These are phyloP conservation scores for Neodiprion virginianus DNA, from an alignment of 1,140 invertebrate genomes.

Conservation along the genomic window DNA sequence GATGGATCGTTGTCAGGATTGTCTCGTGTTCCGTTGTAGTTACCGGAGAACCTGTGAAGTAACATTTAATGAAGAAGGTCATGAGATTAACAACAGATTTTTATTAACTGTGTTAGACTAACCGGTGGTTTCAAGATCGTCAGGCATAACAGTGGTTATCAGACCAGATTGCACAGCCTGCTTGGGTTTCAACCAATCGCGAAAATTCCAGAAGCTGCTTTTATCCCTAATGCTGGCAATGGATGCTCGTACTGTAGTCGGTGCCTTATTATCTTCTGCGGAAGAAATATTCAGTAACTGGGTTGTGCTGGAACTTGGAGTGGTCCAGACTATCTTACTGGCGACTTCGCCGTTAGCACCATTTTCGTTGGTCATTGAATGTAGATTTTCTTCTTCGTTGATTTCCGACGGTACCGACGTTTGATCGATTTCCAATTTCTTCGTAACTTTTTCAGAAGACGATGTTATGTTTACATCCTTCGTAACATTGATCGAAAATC, in stretches of 20 bases:
- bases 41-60: conserved; percentile 8
- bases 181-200: not conserved
- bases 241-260: not conserved
- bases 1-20: not conserved
- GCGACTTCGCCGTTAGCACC: conserved; percentile 28
- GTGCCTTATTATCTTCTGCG: not conserved
- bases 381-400: conserved; percentile 34
- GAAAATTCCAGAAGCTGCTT: not conserved
- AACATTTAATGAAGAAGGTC: conserved; percentile 14
- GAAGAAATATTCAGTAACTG: not conserved
- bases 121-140: too few relatives aligned
- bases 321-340: conserved; percentile 49
- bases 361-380: conserved; percentile 30
- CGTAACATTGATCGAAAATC: not conserved
- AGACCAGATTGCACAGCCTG: not conserved
- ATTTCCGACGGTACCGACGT: conserved; percentile 32
- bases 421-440: conserved; percentile 16
- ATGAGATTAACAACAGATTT: not conserved
- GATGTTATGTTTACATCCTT: not conserved
- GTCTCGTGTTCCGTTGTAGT: not conserved
- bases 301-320: conserved; percentile 25
- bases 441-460: not conserved
- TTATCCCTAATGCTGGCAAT: not conserved
- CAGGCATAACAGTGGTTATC: not conserved
- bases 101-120: not conserved